Evolutionary conservation across 2,113 vertebrate genomes (phyloP), one percentile per base, ranked within the genome.

Genomic region (Tetrao urogallus): DNA sequence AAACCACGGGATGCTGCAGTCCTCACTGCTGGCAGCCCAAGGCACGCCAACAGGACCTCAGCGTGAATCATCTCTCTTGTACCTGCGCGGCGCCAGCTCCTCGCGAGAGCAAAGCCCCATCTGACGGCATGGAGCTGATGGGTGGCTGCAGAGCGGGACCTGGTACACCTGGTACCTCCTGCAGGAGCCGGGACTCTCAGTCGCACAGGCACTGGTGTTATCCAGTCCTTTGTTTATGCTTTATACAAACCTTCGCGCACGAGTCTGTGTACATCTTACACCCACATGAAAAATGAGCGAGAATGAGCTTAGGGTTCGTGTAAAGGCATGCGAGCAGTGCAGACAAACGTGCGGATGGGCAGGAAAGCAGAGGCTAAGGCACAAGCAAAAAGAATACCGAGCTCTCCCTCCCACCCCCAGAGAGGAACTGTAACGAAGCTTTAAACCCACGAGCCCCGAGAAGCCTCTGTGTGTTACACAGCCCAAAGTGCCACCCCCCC

Each of bases 271-370:
- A 32, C 34, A 32, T 45, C 92, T 85, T 85, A 94, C 76, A 95
- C 89, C 92, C 95, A 94, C 93, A 48, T 66, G 18, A 86, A 73
- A 93, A 94, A 94, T 82, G 71, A 94, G 65, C 67, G 89, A 91
- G 45, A 30, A 10, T 52, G 24, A 80, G 93, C 50, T 40, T 56
- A 45, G 87, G 84, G 66, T 64, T 93, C 73, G 75, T 95, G 88
- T 85, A 74, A 96, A 92, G 89, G 80, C 83, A 89, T 28, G 48
- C 28, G 91, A 90, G 67, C 66, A 86, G 90, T 4, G 63, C 80
- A 50, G 82, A 8, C 65, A 92, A 95, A 91, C 71, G 86, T 95
- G 95, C 92, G 74, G 92, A 82, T 52, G 65, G 60, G 50, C 92
- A 92, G 94, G 89, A 57, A 87, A 60, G 92, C 89, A 66, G 38